Evolutionary conservation across 2,888 invertebrate species (phyloP), one percentile per base, ranked within the genome.

Genomic region (Hypercompe scribonia): DNA sequence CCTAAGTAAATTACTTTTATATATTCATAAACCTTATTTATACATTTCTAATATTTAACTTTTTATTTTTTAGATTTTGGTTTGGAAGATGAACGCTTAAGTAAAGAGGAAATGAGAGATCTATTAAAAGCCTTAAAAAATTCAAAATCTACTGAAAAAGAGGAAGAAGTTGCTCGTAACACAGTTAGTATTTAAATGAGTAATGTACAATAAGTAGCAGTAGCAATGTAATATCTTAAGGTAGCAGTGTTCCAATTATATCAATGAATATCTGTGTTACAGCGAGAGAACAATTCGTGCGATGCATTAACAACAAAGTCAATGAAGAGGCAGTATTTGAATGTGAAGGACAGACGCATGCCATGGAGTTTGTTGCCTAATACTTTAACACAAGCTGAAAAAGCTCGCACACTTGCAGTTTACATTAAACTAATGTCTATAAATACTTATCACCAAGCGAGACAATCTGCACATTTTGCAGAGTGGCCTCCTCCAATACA

Each of bases 71-170:
- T 63, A 96, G 96, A 94, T 80, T 95, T 90, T 90, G 96, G 95
- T 31, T 86, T 96, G 72, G 92, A 92, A 50, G 96, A 96, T 86
- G 95, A 94, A 74, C 92, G 94, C 79, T 88, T 96, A 64, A 92
- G 91, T 75, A 94, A 94, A 83, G 93, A 94, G 79, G 96, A 96
- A 87, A 96, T 96, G 95, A 84, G 84, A 79, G 94, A 96, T 86
- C 89, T 96, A 46, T 84, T 96, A 42, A 93, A 90, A 84, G 96
- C 95, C 65, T 84, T 96, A 39, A 92, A 90, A 75, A 92, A 95
- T 88, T 96, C 96, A 18, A 93, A 94, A 84, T 87, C 90, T 33
- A 91, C 93, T 61, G 91, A 88, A 74, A 89, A 89, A 81, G 90
- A 94, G 79, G 95, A 95, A 74, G 92, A 93, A 75, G 71, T 88